A percentile compares a stretch with the other conserved stretches of the same genome.
phyloP scores from a whole-genome alignment of 2,888 invertebrate genomes.

The Drosophila suboccidentalis region DNA sequence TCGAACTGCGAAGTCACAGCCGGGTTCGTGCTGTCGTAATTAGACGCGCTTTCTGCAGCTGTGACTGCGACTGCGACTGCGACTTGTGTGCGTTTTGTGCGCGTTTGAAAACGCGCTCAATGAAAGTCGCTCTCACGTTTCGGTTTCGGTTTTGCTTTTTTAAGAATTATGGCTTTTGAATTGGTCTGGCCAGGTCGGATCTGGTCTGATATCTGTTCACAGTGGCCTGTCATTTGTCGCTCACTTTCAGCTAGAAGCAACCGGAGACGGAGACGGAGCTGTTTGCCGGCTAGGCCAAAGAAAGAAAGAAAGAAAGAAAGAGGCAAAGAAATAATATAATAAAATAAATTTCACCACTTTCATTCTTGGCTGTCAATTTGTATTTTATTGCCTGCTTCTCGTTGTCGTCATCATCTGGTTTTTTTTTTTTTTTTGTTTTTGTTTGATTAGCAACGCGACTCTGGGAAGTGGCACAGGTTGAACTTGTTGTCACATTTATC shows the following conservation, averaged over 20 bases:
- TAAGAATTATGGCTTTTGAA: slow-evolving; percentile 63
- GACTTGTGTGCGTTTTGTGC: slow-evolving; percentile 38
- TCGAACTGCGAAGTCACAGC: slow-evolving; percentile 14
- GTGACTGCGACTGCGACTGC: slow-evolving; percentile 7
- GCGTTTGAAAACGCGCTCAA: slow-evolving; percentile 51
- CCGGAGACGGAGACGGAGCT: slow-evolving; percentile 29
- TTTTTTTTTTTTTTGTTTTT: slow-evolving; percentile 16
- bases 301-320: slow-evolving; percentile 33
- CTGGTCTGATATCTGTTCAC: slow-evolving; percentile 24
- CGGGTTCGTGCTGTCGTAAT: slow-evolving; percentile 47
- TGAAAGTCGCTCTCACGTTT: slow-evolving; percentile 69
- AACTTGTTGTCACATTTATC: slow-evolving; percentile 27
- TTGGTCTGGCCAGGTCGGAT: slow-evolving; percentile 42
- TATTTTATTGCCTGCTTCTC: slow-evolving; percentile 65
- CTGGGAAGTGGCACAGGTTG: slow-evolving; percentile 61
- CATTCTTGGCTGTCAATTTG: slow-evolving; percentile 74
- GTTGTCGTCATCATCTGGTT: slow-evolving; percentile 59
- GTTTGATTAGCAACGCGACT: slow-evolving; percentile 52
- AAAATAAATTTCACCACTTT: slow-evolving; percentile 74
- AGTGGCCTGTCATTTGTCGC: slow-evolving; percentile 63
- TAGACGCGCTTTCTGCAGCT: slow-evolving; percentile 67
- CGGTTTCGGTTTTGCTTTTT: slow-evolving; percentile 57
- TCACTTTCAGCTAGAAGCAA: slow-evolving; percentile 58
- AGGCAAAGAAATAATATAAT: slow-evolving; percentile 39
- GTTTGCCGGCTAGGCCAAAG: slow-evolving; percentile 23